phyloP scores from a whole-genome alignment of 2,797 vertebrate genomes.

The Tolypeutes matacus region DNA sequence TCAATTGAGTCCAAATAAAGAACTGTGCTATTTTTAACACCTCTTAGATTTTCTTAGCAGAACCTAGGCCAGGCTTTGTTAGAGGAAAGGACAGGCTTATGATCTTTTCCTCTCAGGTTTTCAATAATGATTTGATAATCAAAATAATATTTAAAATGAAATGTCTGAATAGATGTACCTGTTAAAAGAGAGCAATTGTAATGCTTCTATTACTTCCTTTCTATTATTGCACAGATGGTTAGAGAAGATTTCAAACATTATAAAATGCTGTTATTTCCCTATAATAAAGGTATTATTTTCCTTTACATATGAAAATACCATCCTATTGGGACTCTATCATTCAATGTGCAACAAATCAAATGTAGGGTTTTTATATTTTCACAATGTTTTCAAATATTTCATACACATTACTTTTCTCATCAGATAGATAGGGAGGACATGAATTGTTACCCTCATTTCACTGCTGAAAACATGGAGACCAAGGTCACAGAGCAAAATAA shows the following conservation, averaged over 20 bases:
- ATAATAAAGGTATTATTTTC: neutral
- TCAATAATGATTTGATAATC: slow-evolving; percentile 77
- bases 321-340: slow-evolving; percentile 6
- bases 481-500: neutral
- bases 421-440: neutral
- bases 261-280: slow-evolving; percentile 2
- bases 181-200: slow-evolving; percentile 14
- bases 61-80: slow-evolving; percentile 82
- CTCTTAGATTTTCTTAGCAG: slow-evolving; percentile 84
- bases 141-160: slow-evolving; percentile 63
- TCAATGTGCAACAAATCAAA: slow-evolving; percentile 26
- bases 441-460: neutral
- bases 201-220: slow-evolving; percentile 1
- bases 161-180: neutral
- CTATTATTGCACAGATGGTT: neutral
- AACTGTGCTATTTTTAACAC: slow-evolving; percentile 87
- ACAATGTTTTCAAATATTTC: slow-evolving; percentile 33
- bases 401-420: neutral
- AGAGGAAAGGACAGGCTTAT: slow-evolving; percentile 78
- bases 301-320: slow-evolving; percentile 14
- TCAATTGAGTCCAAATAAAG: slow-evolving; percentile 78
- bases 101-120: slow-evolving; percentile 72
- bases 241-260: neutral
- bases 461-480: neutral
- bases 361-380: slow-evolving; percentile 14